Percentiles rank a stretch among this genome's conserved stretches.
These are phyloP conservation scores for Todus mexicanus DNA, from an alignment of 2,797 vertebrate species.

Conservation along the genomic window DNA sequence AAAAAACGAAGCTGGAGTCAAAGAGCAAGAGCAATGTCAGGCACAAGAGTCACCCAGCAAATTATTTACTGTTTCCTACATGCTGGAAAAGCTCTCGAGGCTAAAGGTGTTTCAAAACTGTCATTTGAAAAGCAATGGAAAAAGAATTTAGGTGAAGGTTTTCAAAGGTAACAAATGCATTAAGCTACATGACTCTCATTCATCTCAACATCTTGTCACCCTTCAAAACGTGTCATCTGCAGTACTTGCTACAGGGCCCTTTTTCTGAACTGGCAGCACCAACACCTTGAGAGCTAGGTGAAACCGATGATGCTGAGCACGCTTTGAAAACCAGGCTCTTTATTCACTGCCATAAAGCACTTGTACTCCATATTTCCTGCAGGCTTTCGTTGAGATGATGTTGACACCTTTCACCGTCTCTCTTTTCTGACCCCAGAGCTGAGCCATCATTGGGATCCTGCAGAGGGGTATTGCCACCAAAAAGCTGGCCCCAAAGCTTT, in stretches of 20 bases:
- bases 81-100: constrained; percentile 15
- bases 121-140: background rate
- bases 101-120: constrained; percentile 34
- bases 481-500: background rate
- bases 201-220: constrained; percentile 26
- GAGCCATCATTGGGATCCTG: background rate
- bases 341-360: background rate
- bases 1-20: constrained; percentile 54
- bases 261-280: background rate
- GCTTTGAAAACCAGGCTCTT: background rate
- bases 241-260: background rate
- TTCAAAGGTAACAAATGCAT: background rate
- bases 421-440: background rate
- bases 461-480: background rate
- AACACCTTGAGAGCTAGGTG: background rate
- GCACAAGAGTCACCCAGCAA: constrained; percentile 28
- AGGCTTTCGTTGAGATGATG: background rate
- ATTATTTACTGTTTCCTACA: constrained; percentile 63
- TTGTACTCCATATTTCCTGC: background rate
- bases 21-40: constrained; percentile 49
- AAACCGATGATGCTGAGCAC: background rate
- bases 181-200: background rate
- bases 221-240: background rate
- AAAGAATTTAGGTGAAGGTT: constrained; percentile 9
- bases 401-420: background rate